Conservation (phyloP, 2,888 invertebrate genomes). For the Amiota mariae region DNA sequence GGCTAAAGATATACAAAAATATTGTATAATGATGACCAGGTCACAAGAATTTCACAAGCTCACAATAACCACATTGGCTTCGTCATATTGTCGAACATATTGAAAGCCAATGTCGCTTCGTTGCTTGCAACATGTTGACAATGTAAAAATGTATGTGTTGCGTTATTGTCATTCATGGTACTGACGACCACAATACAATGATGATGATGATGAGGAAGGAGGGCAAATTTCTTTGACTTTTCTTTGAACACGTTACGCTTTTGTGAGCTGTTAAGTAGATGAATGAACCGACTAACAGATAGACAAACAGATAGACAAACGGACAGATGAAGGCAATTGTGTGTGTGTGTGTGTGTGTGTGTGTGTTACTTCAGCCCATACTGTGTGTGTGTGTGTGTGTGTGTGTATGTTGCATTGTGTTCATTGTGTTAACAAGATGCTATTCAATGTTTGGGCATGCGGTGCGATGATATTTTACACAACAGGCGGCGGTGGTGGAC, state of each 20-base stretch:
- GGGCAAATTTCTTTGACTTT: conserved; percentile 29
- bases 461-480: background rate
- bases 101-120: background rate
- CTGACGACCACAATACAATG: background rate
- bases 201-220: conserved; percentile 35
- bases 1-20: too few relatives aligned
- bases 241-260: conserved; percentile 6
- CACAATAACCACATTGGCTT: too few relatives aligned
- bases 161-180: conserved; percentile 32
- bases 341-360: conserved; percentile 44
- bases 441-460: conserved; percentile 44
- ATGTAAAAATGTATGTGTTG: conserved; percentile 44
- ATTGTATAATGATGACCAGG: too few relatives aligned
- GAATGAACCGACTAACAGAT: conserved; percentile 57
- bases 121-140: conserved; percentile 54
- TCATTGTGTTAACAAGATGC: conserved; percentile 49
- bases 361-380: too few relatives aligned
- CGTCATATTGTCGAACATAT: too few relatives aligned
- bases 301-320: too few relatives aligned
- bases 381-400: too few relatives aligned
- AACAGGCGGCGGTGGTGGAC: conserved; percentile 32
- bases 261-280: conserved; percentile 22
- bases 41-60: too few relatives aligned
- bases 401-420: too few relatives aligned
- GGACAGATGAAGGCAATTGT: too few relatives aligned